Evolutionary conservation across 2,113 vertebrate genomes (phyloP).

Genomic region (human): DNA sequence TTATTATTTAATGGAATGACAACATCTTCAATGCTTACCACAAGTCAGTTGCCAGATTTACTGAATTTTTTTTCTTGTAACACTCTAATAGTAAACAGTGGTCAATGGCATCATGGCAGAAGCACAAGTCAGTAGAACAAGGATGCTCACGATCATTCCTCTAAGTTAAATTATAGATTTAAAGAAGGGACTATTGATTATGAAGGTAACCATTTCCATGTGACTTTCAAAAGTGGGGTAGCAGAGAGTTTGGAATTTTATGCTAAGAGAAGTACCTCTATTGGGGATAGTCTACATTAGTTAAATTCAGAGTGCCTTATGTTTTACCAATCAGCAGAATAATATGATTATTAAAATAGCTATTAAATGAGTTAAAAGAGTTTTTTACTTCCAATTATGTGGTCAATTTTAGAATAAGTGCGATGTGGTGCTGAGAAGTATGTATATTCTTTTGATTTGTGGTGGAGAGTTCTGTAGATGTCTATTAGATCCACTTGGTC

Average conservation of each 20-base stretch:
- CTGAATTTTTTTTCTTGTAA: neutral
- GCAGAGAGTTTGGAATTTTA: neutral
- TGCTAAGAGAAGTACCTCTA: neutral
- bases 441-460: too few relatives aligned
- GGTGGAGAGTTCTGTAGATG: too few relatives aligned
- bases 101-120: neutral
- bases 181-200: neutral
- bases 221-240: neutral
- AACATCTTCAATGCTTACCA: neutral
- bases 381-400: too few relatives aligned
- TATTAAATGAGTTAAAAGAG: neutral
- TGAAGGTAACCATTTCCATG: neutral
- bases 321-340: neutral
- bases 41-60: neutral
- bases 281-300: neutral
- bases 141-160: neutral
- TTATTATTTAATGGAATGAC: neutral
- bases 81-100: neutral
- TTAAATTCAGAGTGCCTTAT: neutral
- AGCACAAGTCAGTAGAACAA: neutral
- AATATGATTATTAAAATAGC: neutral
- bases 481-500: too few relatives aligned
- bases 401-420: too few relatives aligned
- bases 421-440: too few relatives aligned
- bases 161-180: neutral